phyloP scores from a whole-genome alignment of 2,113 vertebrate genomes.

The Phylloscopus whistleri region DNA sequence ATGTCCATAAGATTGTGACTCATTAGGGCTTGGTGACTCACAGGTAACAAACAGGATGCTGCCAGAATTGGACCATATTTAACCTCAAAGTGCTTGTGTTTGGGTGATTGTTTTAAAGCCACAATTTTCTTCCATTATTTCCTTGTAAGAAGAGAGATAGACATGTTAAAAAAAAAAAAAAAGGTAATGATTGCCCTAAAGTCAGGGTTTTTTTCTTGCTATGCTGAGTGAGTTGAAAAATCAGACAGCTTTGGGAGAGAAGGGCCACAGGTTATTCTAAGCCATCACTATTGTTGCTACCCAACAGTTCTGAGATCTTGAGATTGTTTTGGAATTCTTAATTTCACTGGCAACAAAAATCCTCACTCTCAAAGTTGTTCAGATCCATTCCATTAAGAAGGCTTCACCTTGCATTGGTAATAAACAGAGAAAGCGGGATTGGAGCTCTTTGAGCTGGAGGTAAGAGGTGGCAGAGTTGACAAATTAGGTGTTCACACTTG shows the following conservation, averaged over 20 bases:
- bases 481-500: not conserved
- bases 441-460: not conserved
- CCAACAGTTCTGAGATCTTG: not conserved
- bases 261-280: not conserved
- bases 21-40: not conserved
- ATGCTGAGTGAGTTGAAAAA: not conserved
- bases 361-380: not conserved
- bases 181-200: not conserved
- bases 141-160: not conserved
- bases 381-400: not conserved
- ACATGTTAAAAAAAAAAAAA: not conserved
- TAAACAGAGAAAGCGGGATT: not conserved
- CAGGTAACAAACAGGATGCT: slow-evolving; percentile 27
- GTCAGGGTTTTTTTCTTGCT: fast-evolving
- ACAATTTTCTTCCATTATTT: not conserved
- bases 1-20: not conserved
- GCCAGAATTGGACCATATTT: not conserved
- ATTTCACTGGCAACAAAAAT: not conserved
- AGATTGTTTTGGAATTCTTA: not conserved
- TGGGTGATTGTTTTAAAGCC: too few species aligned
- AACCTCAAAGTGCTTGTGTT: not conserved
- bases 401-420: not conserved
- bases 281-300: not conserved
- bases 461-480: not conserved
- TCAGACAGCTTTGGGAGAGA: not conserved